Percentiles rank a stretch among this genome's conserved stretches.
phyloP scores from a whole-genome alignment of 2,113 vertebrate species.

The Oostethus manadensis region DNA sequence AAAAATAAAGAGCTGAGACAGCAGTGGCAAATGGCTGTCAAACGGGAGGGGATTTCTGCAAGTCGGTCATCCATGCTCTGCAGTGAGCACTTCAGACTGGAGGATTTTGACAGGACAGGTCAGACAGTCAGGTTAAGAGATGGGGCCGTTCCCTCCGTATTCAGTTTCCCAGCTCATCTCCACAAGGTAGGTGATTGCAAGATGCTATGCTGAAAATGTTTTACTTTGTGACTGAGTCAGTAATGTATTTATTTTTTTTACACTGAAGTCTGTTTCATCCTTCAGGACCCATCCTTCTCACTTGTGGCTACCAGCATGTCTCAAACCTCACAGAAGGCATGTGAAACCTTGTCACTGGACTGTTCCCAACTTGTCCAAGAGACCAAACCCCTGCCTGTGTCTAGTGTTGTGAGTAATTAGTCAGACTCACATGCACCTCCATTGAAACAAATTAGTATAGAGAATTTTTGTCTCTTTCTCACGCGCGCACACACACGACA shows the following conservation, averaged over 20 bases:
- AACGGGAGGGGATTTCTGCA: slow-evolving; percentile 9
- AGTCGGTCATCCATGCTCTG: slow-evolving; percentile 12
- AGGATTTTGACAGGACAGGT: slow-evolving; percentile 37
- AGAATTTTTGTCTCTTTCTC: no score
- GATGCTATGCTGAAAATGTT: no score
- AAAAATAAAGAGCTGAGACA: slow-evolving; percentile 14
- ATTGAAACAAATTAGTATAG: not conserved
- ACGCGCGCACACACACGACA: no score
- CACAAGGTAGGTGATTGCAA: slow-evolving; percentile 10
- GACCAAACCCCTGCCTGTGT: not conserved
- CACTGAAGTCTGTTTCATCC: not conserved
- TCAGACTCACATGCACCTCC: no score
- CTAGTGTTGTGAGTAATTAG: not conserved
- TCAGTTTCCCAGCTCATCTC: slow-evolving; percentile 1
- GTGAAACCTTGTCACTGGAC: slow-evolving; percentile 1
- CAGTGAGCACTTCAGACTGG: slow-evolving; percentile 30
- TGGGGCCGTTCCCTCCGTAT: slow-evolving; percentile 13
- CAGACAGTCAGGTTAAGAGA: slow-evolving; percentile 32
- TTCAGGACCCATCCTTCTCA: not conserved
- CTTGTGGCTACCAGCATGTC: slow-evolving; percentile 5
- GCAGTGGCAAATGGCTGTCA: slow-evolving; percentile 21
- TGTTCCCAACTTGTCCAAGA: not conserved
- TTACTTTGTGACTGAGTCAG: no score
- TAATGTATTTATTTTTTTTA: no score
- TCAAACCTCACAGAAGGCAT: slow-evolving; percentile 15